Conservation (phyloP, 1,140 invertebrate genomes). For the Himalopsyche phryganea region DNA sequence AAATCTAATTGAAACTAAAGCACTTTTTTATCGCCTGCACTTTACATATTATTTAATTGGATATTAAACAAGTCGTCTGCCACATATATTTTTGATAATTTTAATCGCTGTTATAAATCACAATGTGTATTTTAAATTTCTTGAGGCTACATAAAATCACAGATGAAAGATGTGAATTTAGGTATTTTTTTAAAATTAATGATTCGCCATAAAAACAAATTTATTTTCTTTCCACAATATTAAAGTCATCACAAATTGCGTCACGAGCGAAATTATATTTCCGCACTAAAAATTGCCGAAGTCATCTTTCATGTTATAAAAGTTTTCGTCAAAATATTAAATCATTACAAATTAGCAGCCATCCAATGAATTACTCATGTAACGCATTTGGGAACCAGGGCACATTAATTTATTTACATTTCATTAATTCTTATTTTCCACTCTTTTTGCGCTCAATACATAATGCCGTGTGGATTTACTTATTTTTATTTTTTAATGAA, state of each 20-base stretch:
- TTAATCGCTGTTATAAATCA: too few relatives aligned
- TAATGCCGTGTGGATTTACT: too few relatives aligned
- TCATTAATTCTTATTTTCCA: background rate
- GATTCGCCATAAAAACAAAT: background rate
- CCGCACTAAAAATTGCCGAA: conserved; percentile 4
- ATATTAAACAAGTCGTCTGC: too few relatives aligned
- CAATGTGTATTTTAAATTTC: background rate
- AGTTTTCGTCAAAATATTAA: conserved; percentile 18
- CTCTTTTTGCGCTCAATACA: too few relatives aligned
- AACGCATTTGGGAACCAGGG: background rate
- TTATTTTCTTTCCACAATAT: background rate
- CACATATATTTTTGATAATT: too few relatives aligned
- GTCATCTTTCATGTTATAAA: conserved; percentile 17
- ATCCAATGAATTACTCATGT: too few relatives aligned
- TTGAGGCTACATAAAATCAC: background rate
- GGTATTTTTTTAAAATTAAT: background rate
- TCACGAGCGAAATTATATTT: background rate
- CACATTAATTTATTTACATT: too few relatives aligned
- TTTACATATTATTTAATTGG: too few relatives aligned
- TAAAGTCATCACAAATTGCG: too few relatives aligned
- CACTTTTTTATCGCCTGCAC: background rate
- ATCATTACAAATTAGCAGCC: conserved; percentile 22
- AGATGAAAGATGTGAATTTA: background rate
- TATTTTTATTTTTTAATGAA: too few relatives aligned
- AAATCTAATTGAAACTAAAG: too few relatives aligned